Conservation (phyloP, 2,797 vertebrate genomes). For the Astyanax mexicanus region DNA sequence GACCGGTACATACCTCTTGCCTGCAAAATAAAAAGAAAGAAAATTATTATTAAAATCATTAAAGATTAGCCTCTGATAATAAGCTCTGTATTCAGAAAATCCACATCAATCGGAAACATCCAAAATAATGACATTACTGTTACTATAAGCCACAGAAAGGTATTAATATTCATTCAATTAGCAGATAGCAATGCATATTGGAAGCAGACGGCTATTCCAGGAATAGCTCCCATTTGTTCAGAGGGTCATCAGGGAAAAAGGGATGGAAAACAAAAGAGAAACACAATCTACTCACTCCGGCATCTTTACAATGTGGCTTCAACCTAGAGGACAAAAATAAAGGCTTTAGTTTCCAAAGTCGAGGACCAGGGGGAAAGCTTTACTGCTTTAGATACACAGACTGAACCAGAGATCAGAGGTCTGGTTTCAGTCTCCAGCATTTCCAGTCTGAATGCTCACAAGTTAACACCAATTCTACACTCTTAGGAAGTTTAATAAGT, state of each 20-base stretch:
- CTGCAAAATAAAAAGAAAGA: conserved; percentile 61
- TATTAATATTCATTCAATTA: not conserved
- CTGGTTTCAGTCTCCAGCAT: conserved; percentile 32
- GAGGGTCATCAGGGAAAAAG: conserved; percentile 18
- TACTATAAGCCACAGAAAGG: not conserved
- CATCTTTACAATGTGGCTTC: conserved; percentile 72
- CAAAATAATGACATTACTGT: not conserved
- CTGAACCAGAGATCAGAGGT: conserved; percentile 49
- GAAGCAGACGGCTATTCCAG: conserved; percentile 22
- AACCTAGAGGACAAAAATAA: conserved; percentile 79
- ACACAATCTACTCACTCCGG: conserved; percentile 76
- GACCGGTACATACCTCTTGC: conserved; percentile 72
- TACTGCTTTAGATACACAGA: conserved; percentile 37
- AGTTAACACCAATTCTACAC: not conserved
- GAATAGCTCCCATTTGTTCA: conserved; percentile 46
- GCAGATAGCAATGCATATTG: not conserved
- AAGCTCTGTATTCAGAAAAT: not conserved
- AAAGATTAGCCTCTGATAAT: not conserved
- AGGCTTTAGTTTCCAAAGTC: conserved; percentile 62
- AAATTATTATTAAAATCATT: conserved; percentile 5
- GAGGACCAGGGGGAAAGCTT: conserved; percentile 50
- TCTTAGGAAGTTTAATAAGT: not conserved
- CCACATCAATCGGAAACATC: not conserved
- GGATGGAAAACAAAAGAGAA: conserved; percentile 58
- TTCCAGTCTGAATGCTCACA: conserved; percentile 25